phyloP scores from a whole-genome alignment of 2,888 invertebrate genomes.

The Hybos culiciformis region DNA sequence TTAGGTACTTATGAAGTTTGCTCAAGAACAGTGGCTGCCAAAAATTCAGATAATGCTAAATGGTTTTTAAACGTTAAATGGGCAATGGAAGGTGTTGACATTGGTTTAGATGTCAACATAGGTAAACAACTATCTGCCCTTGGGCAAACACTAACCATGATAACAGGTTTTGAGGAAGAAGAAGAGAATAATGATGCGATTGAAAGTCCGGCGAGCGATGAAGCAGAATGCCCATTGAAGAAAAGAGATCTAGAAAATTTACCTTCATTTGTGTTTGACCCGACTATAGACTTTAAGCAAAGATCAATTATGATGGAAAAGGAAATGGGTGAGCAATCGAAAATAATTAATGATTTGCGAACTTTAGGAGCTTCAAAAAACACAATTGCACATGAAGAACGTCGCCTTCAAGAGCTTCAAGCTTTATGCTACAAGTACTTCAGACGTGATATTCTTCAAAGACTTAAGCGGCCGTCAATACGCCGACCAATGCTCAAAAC shows the following conservation, averaged over 20 bases:
- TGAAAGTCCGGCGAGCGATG: slow-evolving; percentile 61
- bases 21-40: slow-evolving; percentile 69
- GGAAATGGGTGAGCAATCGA: slow-evolving; percentile 95
- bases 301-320: slow-evolving; percentile 88
- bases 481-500: slow-evolving; percentile 36
- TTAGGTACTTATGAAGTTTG: slow-evolving; percentile 94
- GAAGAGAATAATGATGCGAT: slow-evolving; percentile 53
- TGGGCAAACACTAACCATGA: slow-evolving; percentile 88
- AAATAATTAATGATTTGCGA: slow-evolving; percentile 83
- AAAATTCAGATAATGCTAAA: slow-evolving; percentile 87
- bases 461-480: slow-evolving; percentile 31
- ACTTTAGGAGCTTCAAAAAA: slow-evolving; percentile 77
- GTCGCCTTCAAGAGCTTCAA: slow-evolving; percentile 83
- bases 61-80: slow-evolving; percentile 97
- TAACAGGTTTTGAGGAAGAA: slow-evolving; percentile 83
- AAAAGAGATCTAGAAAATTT: slow-evolving; percentile 59
- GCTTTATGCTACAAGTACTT: slow-evolving; percentile 90
- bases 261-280: slow-evolving; percentile 73
- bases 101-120: slow-evolving; percentile 89
- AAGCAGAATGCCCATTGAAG: slow-evolving; percentile 52
- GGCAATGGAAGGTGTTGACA: slow-evolving; percentile 99
- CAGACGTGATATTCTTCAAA: slow-evolving; percentile 81
- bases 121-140: slow-evolving; percentile 90
- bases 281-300: slow-evolving; percentile 62
- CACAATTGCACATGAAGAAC: slow-evolving; percentile 85